A percentile compares a stretch with the other conserved stretches of the same genome.
Evolutionary conservation across 2,797 vertebrate genomes (phyloP).

Genomic region (Hypotaenidia okinawae): DNA sequence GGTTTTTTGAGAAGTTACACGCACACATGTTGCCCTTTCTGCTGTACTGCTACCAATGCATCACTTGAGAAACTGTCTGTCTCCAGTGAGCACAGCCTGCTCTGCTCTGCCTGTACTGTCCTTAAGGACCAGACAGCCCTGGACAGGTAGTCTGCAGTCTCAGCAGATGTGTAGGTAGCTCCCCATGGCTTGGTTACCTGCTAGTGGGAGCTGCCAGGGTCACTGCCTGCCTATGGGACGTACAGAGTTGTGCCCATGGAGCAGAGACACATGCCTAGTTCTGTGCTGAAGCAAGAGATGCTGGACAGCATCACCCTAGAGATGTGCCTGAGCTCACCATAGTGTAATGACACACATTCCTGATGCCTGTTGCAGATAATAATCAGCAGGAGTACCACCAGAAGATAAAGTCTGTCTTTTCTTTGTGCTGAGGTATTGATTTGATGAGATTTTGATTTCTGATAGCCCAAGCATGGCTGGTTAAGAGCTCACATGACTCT

Average conservation of each 20-base stretch:
- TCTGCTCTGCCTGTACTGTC: not conserved
- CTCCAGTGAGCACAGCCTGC: not conserved
- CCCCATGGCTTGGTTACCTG: not conserved
- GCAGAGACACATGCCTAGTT: rapidly evolving
- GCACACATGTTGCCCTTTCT: not conserved
- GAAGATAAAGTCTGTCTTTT: not conserved
- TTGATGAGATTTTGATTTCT: not conserved
- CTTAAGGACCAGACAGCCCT: not conserved
- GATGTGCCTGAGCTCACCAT: not conserved
- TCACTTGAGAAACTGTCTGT: not conserved
- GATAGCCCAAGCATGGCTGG: not conserved
- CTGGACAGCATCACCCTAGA: not conserved
- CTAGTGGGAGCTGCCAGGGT: not conserved
- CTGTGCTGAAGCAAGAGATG: not conserved
- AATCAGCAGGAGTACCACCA: not conserved
- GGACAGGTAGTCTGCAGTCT: not conserved
- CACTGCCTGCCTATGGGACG: not conserved
- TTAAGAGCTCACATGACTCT: not conserved
- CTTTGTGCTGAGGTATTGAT: not conserved
- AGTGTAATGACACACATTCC: rapidly evolving
- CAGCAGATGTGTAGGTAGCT: not conserved
- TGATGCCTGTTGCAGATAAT: not conserved
- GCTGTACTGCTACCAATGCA: not conserved
- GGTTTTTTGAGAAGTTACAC: not conserved
- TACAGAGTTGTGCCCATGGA: rapidly evolving